These are phyloP conservation scores for Rotaria sp. DNA, from an alignment of 2,888 invertebrate species.

Conservation along the genomic window DNA sequence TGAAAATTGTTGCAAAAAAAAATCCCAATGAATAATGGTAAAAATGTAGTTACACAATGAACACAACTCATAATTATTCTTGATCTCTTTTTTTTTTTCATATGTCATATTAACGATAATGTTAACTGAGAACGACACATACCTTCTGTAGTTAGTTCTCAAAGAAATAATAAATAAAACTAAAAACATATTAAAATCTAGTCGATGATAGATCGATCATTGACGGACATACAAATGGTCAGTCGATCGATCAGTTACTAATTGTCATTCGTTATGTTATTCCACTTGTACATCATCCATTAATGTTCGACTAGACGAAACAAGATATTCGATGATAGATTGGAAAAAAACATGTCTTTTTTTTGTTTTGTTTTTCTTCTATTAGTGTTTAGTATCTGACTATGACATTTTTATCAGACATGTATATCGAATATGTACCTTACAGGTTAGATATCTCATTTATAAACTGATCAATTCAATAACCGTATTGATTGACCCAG, in stretches of 20 bases:
- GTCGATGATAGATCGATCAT: not conserved
- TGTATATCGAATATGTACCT: not conserved
- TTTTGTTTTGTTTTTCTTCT: not conserved
- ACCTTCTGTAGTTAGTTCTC: not conserved
- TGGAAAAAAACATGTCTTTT: not conserved
- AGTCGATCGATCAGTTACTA: not conserved
- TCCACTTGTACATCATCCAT: not conserved
- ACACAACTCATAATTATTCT: not conserved
- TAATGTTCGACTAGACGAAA: not conserved
- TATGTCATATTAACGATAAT: no score
- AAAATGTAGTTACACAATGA: not conserved
- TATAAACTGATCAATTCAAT: not conserved
- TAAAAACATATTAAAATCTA: not conserved
- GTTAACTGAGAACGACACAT: not conserved
- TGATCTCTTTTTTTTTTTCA: no score
- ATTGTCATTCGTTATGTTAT: not conserved
- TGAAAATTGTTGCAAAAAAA: not conserved
- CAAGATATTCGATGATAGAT: not conserved
- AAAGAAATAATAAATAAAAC: not conserved
- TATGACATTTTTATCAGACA: not conserved
- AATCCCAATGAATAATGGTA: not conserved
- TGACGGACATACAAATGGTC: not conserved
- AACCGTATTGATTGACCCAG: not conserved
- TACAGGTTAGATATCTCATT: not conserved
- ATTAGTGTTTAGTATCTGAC: not conserved